Evolutionary conservation across 2,888 invertebrate species (phyloP), one percentile per base, ranked within the genome.

Genomic region (Rhagonycha fulva): DNA sequence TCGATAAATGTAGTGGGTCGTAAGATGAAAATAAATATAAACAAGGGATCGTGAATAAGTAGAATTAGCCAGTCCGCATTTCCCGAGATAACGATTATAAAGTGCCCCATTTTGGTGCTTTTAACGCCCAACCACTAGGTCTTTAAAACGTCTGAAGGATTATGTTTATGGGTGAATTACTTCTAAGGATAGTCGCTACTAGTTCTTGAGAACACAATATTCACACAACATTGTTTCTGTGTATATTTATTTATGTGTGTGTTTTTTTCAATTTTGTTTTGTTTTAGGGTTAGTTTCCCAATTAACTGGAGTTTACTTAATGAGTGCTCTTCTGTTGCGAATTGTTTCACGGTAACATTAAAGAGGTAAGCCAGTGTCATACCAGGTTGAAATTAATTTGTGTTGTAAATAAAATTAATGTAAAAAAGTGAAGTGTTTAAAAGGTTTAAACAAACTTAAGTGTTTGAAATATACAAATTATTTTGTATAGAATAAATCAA

Each of bases 71-170:
- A 70, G 68, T 74, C 62, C 74, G 74, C 74, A 68, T 68, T 74
- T 74, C 69, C 61, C 69, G 47, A 74, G 69, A 74, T 72, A 75
- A 75, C 71, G 75, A 71, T 75, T 75, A 75, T 75, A 75, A 75
- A 75, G 75, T 72, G 30, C 75, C 62, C 75, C 68, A 68, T 75
- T 69, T 75, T 68, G 71, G 69, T 63, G 68, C 71, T 75, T 68
- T 75, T 72, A 72, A 71, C 75, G 75, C 68, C 68, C 75, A 75
- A 69, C 68, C 72, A 60, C 68, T 75, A 62, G 68, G 75, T 75
- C 75, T 75, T 72, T 71, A 75, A 75, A 75, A 71, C 67, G 75
- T 75, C 68, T 71, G 62, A 68, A 71, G 71, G 75, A 75, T 75
- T 75, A 75, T 68, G 75, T 69, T 74, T 70, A 75, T 68, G 63